Evolutionary conservation across 2,113 vertebrate species (phyloP), one percentile per base, ranked within the genome.

Genomic region (Silurus asotus): DNA sequence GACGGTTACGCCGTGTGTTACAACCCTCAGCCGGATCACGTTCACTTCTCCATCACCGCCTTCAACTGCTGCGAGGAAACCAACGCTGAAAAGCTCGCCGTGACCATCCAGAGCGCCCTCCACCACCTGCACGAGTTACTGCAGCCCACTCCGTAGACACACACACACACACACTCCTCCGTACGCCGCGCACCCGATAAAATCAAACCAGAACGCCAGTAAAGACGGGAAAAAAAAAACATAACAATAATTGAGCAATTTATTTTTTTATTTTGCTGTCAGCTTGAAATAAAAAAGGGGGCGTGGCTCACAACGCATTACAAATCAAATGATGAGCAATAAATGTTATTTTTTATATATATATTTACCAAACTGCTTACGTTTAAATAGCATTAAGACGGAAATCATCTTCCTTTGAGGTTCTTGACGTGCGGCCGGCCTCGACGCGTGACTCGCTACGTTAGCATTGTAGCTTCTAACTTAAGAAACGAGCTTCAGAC

Each of bases 11-110:
- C 95, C 6, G 92, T 96, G 45, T 97, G 96, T 89, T 96, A 96
- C 93, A 96, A 96, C 91, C 96, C 96, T 1, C 94, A 95, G 88
- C 90, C 91, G 0, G 92, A 95, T 89, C 95, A 95, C 72, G 89
- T 96, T 86, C 96, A 96, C 90, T 96, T 96, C 70, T 95, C 95
- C 65, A 88, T 97, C 75, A 95, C 93, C 0, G 95, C 96, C 83
- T 96, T 96, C 91, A 96, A 96, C 91, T 96, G 96, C 91, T 96
- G 96, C 48, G 94, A 95, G 83, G 95, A 96, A 85, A 96, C 96
- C 0, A 92, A 96, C 3, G 95, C 96, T 0, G 93, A 94, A 78
- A 94, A 89, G 1, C 85, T 97, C 28, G 94, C 95, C 0, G 51
- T 88, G 61, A 93, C 92, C 10, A 86, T 97, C 82, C 92, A 93